Conservation (phyloP, 2,888 invertebrate genomes). For the Xylota sylvarum region DNA sequence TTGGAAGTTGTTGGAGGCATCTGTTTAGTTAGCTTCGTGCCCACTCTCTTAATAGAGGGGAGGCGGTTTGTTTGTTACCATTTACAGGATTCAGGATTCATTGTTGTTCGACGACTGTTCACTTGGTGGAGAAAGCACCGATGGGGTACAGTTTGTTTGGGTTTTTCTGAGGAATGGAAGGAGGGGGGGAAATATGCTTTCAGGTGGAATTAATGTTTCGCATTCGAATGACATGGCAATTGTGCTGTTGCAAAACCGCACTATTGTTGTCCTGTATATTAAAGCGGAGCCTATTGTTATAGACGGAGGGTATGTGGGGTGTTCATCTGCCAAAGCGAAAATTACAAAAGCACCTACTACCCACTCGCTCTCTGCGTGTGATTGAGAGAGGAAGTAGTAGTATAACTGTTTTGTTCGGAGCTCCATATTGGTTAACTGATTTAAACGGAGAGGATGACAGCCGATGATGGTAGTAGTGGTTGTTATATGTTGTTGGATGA, state of each 20-base stretch:
- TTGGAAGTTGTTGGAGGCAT: slow-evolving; percentile 51
- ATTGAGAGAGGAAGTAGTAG: neutral
- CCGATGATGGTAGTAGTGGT: slow-evolving; percentile 5
- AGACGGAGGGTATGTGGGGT: slow-evolving; percentile 16
- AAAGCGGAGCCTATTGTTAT: slow-evolving; percentile 59
- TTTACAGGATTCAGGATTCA: slow-evolving; percentile 40
- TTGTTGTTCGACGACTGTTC: slow-evolving; percentile 60
- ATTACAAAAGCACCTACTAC: slow-evolving; percentile 9
- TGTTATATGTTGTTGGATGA: neutral
- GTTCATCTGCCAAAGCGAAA: slow-evolving; percentile 43
- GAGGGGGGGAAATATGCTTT: slow-evolving; percentile 47
- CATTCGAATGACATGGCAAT: slow-evolving; percentile 75
- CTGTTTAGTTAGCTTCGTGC: slow-evolving; percentile 15
- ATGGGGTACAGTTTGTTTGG: slow-evolving; percentile 43
- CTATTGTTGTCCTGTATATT: slow-evolving; percentile 67
- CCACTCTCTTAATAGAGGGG: slow-evolving; percentile 10
- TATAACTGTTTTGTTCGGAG: slow-evolving; percentile 32
- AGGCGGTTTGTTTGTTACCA: slow-evolving; percentile 57
- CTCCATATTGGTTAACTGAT: slow-evolving; percentile 46
- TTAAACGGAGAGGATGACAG: slow-evolving; percentile 31
- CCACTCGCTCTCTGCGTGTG: neutral
- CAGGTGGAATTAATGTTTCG: slow-evolving; percentile 74
- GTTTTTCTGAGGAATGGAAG: slow-evolving; percentile 10
- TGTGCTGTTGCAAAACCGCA: slow-evolving; percentile 68
- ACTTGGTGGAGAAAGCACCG: neutral